A percentile compares a stretch with the other conserved stretches of the same genome.
These are phyloP conservation scores for Agriotes lineatus DNA, from an alignment of 2,888 invertebrate genomes.

Conservation along the genomic window DNA sequence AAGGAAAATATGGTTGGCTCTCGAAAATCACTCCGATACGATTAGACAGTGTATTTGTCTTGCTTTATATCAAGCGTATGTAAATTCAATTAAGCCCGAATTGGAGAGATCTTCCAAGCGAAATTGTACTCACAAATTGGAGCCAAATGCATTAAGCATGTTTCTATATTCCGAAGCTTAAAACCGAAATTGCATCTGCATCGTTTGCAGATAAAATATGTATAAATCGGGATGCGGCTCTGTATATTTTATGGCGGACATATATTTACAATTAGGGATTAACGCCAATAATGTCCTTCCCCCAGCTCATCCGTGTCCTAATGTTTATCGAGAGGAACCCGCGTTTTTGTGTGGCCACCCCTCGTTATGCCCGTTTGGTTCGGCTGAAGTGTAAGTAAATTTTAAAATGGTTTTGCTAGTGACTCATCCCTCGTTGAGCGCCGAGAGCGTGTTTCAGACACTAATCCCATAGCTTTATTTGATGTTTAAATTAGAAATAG, in stretches of 20 bases:
- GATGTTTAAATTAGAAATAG: conserved; percentile 39
- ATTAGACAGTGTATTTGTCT: no score
- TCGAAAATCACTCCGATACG: no score
- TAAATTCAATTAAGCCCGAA: no score
- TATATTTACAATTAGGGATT: conserved; percentile 24
- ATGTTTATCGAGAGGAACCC: conserved; percentile 30
- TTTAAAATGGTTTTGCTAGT: conserved; percentile 50
- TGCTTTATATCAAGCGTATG: no score
- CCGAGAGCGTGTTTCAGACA: conserved; percentile 50
- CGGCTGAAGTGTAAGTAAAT: conserved; percentile 48
- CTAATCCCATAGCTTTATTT: conserved; percentile 50
- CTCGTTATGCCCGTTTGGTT: conserved; percentile 38
- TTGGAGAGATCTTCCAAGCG: no score
- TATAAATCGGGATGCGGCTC: neutral
- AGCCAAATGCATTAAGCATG: no score
- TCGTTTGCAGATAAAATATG: neutral
- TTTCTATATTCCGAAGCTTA: no score
- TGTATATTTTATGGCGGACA: conserved; percentile 9
- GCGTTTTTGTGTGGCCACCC: conserved; percentile 33
- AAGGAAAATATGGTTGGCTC: no score
- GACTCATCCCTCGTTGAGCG: conserved; percentile 51
- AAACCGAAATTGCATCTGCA: no score
- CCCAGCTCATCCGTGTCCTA: conserved; percentile 9
- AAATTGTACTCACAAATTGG: no score
- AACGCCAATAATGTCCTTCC: conserved; percentile 19